A percentile compares a stretch with the other conserved stretches of the same genome.
These are phyloP conservation scores for Metopolophium dirhodum DNA, from an alignment of 1,140 invertebrate species.

Conservation along the genomic window DNA sequence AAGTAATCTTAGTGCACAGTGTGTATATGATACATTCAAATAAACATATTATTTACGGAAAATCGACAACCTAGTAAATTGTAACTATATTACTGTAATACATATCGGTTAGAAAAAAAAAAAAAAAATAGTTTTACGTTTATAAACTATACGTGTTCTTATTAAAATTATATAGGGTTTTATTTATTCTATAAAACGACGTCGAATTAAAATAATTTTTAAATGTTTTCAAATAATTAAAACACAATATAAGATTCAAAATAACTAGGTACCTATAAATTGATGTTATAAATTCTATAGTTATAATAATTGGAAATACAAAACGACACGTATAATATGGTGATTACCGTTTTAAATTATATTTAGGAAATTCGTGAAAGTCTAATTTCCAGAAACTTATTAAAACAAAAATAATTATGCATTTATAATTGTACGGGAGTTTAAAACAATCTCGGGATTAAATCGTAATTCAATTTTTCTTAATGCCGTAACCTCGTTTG, in stretches of 20 bases:
- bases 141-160: neutral
- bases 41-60: no score
- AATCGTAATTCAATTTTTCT: neutral
- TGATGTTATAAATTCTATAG: neutral
- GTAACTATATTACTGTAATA: neutral
- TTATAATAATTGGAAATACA: neutral
- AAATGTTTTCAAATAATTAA: neutral
- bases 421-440: neutral
- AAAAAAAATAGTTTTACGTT: neutral
- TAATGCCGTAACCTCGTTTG: neutral
- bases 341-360: neutral
- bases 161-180: neutral
- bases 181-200: neutral
- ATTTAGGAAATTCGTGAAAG: neutral
- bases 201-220: neutral
- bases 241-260: neutral
- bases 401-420: neutral
- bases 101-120: neutral
- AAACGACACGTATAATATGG: neutral
- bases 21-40: neutral
- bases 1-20: neutral
- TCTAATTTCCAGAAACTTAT: neutral
- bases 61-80: neutral
- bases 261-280: neutral
- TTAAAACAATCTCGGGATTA: neutral